phyloP scores from a whole-genome alignment of 2,888 invertebrate species.

The Agonopterix heracliana region DNA sequence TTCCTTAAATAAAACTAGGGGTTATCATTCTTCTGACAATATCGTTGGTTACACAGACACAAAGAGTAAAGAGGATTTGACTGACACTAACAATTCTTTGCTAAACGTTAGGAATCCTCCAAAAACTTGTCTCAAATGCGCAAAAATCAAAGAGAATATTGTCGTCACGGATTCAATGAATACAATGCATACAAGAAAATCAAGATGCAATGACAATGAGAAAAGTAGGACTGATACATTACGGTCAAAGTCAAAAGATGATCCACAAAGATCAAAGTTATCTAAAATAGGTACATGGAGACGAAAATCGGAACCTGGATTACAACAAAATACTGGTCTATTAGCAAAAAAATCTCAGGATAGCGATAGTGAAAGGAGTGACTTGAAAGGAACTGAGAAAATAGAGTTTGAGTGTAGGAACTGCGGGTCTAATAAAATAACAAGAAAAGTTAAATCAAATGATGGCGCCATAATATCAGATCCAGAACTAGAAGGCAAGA shows the following conservation, averaged over 20 bases:
- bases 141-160: constrained; percentile 71
- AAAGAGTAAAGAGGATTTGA: constrained; percentile 56
- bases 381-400: constrained; percentile 54
- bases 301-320: constrained; percentile 83
- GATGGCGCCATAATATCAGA: constrained; percentile 53
- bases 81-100: constrained; percentile 48
- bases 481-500: constrained; percentile 50
- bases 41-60: constrained; percentile 56
- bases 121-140: constrained; percentile 68
- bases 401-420: constrained; percentile 68
- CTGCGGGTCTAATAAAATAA: constrained; percentile 64
- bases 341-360: constrained; percentile 53
- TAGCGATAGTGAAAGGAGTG: constrained; percentile 50
- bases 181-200: constrained; percentile 45
- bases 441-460: constrained; percentile 40
- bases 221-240: constrained; percentile 58
- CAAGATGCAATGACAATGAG: constrained; percentile 53
- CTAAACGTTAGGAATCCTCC: constrained; percentile 49
- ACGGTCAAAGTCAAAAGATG: constrained; percentile 68
- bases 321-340: constrained; percentile 58
- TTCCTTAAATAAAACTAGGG: constrained; percentile 56
- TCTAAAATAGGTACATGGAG: constrained; percentile 80
- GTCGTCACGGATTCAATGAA: constrained; percentile 47
- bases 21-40: constrained; percentile 67
- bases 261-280: constrained; percentile 65